Evolutionary conservation across 1,140 invertebrate species (phyloP), one percentile per base, ranked within the genome.

Genomic region (Drosophila guanche): DNA sequence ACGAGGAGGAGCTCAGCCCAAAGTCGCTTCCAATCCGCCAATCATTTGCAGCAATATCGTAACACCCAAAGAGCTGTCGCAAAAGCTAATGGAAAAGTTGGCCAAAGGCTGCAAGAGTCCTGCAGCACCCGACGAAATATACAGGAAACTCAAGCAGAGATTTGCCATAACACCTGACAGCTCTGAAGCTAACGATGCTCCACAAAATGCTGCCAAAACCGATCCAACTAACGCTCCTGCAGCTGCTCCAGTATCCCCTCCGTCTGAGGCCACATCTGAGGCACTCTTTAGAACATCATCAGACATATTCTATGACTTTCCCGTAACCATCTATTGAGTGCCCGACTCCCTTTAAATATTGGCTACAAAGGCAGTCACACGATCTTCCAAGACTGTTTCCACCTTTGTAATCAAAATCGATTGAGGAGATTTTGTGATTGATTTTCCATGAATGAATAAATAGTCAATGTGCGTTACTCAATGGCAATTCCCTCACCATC

Each of bases 231-330:
- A 37, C 33, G 33, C 33, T 37, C 33, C 33, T 29, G 27, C 7
- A 7, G 27, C 6, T 6, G 27, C 27, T 29, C 27, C 27, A 37
- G 33, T 4, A 12, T 12, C 10, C 33, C 3, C 33, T 12, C 4
- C 33, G 33, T 1, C 3, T 12, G 12, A 12, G 33, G 4, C 10
- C 10, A 37, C 10, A 1, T 4, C 33, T 4, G 12, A 33, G 8
- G 29, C 8, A 1, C 33, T 12, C 3, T 37, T 10, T 3, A 4
- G 4, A 5, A 33, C 20, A 5, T 55, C 43, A 6, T 20, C 43
- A 5, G 66, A 68, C 5, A 0, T 48, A 14, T 68, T 68, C 14
- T 68, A 56, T 14, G 66, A 68, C 14, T n/a, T 55, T 14, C 22
- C 33, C 5, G 25, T 12, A 12, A 1, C 33, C 4, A 12, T 37